Conservation (phyloP, 2,797 vertebrate species). For the Paguma larvata region DNA sequence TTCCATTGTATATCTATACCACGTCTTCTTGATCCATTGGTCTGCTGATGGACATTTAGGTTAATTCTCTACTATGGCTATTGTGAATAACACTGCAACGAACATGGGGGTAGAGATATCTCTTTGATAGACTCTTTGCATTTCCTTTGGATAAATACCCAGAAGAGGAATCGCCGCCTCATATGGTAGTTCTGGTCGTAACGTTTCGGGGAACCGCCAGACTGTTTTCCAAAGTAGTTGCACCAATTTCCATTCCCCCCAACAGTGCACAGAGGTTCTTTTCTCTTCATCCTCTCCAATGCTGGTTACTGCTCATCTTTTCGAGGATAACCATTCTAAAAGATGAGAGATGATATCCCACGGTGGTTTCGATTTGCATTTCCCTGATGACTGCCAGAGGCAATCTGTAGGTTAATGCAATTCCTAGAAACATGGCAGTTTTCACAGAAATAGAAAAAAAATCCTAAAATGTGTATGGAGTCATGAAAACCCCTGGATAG, state of each 20-base stretch:
- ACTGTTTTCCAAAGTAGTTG: background rate
- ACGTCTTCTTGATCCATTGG: background rate
- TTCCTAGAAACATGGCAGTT: background rate
- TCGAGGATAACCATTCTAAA: background rate
- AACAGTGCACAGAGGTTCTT: background rate
- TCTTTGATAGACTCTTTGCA: background rate
- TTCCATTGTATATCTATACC: background rate
- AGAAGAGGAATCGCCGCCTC: background rate
- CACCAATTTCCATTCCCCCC: background rate
- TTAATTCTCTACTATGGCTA: background rate
- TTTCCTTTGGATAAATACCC: background rate
- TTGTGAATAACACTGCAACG: background rate
- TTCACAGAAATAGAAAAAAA: background rate
- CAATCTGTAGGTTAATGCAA: background rate
- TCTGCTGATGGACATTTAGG: background rate
- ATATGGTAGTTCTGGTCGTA: background rate
- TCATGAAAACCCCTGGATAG: background rate
- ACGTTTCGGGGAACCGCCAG: background rate
- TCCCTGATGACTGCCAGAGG: background rate
- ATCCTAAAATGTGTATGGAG: background rate
- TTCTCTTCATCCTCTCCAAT: background rate
- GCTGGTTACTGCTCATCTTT: too few species aligned
- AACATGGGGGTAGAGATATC: background rate
- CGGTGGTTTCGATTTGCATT: background rate
- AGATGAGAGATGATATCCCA: background rate